Percentiles rank a stretch among this genome's conserved stretches.
phyloP scores from a whole-genome alignment of 2,113 vertebrate species.

The Lampris megalopsis region DNA sequence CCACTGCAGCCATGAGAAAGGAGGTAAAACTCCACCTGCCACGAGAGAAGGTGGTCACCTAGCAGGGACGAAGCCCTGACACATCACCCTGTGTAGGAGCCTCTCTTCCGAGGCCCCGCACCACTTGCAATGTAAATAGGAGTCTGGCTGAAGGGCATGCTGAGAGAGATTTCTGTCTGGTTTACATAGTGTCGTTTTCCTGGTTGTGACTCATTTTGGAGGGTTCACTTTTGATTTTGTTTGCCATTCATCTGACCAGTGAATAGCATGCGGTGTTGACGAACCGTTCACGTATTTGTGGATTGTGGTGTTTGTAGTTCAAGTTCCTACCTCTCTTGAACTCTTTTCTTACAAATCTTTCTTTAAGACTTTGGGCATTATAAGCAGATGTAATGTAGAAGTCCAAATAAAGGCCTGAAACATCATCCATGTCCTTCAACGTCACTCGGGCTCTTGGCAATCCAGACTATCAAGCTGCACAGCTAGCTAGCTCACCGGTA shows the following conservation, averaged over 20 bases:
- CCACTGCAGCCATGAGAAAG: slow-evolving; percentile 66
- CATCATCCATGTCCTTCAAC: slow-evolving; percentile 20
- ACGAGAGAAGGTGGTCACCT: slow-evolving; percentile 71
- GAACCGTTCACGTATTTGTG: slow-evolving; percentile 40
- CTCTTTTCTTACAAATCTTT: slow-evolving; percentile 34
- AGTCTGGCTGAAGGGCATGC: slow-evolving; percentile 40
- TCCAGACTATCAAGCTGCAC: neutral
- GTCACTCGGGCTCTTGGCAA: slow-evolving; percentile 19
- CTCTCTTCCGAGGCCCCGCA: slow-evolving; percentile 28
- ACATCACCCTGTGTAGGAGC: neutral
- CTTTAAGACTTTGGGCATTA: slow-evolving; percentile 63
- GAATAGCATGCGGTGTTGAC: slow-evolving; percentile 64
- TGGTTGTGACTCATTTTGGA: slow-evolving; percentile 48
- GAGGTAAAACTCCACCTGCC: slow-evolving; percentile 81
- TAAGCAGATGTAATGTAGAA: slow-evolving; percentile 33
- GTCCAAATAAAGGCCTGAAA: slow-evolving; percentile 27
- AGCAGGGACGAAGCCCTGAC: slow-evolving; percentile 15
- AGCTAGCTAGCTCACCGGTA: neutral
- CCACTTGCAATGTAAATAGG: slow-evolving; percentile 61
- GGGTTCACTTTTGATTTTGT: slow-evolving; percentile 49
- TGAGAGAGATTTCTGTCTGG: slow-evolving; percentile 46
- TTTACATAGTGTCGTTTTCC: slow-evolving; percentile 60
- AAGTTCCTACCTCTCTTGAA: slow-evolving; percentile 64
- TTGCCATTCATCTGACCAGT: slow-evolving; percentile 51
- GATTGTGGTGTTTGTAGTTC: slow-evolving; percentile 46